Percentiles rank a stretch among this genome's conserved stretches.
Evolutionary conservation across 2,113 vertebrate species (phyloP).

Genomic region (Passerina amoena): DNA sequence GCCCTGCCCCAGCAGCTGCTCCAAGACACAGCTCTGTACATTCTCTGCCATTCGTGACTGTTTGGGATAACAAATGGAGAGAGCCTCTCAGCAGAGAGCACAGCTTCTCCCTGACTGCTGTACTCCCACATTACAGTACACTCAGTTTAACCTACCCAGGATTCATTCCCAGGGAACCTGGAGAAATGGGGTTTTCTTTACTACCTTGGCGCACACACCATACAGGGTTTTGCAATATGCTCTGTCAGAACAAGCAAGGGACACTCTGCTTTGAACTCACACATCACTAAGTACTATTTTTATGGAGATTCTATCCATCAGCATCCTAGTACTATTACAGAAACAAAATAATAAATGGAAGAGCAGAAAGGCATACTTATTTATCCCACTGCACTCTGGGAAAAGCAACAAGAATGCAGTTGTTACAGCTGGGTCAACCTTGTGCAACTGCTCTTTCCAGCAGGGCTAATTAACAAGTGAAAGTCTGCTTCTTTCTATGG

Average conservation of each 20-base stretch:
- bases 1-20: background rate
- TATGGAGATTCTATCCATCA: background rate
- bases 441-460: background rate
- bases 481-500: background rate
- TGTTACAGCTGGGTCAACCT: background rate
- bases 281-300: background rate
- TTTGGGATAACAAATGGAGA: background rate
- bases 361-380: background rate
- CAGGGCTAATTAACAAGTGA: background rate
- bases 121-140: background rate
- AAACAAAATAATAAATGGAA: background rate
- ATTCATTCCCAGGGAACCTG: background rate
- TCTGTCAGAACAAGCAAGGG: background rate
- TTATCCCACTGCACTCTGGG: background rate
- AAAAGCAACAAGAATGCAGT: background rate
- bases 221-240: background rate
- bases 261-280: background rate
- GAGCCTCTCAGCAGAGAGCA: background rate
- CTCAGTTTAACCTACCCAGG: background rate
- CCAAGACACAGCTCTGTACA: background rate
- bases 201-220: rapidly evolving
- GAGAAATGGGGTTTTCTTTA: background rate
- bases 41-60: rapidly evolving
- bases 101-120: background rate
- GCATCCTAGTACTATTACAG: background rate